Conservation (phyloP, 2,888 invertebrate species). For the Eutolmus rufibarbis region DNA sequence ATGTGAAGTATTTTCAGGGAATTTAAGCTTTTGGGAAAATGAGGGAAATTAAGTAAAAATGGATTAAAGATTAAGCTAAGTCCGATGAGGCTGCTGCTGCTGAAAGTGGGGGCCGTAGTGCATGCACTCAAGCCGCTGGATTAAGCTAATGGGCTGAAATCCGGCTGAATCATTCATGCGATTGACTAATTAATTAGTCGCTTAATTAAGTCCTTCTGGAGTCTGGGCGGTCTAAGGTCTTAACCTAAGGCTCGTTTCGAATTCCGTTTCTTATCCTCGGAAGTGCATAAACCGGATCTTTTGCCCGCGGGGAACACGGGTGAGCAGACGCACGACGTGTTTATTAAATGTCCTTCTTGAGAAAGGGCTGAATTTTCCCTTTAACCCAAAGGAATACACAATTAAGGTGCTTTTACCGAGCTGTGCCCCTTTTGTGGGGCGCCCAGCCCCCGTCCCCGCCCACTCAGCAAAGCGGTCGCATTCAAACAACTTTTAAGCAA, state of each 20-base stretch:
- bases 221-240: background rate
- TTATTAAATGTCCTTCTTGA: background rate
- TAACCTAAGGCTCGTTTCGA: background rate
- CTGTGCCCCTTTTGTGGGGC: background rate
- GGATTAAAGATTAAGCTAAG: background rate
- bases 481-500: background rate
- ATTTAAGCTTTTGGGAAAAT: background rate
- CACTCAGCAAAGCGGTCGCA: background rate
- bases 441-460: background rate
- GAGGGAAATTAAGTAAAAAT: background rate
- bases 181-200: background rate
- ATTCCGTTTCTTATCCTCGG: background rate
- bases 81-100: background rate
- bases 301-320: background rate
- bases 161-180: background rate
- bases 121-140: background rate
- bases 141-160: background rate
- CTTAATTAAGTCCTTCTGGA: background rate
- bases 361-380: background rate
- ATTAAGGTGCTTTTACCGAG: background rate
- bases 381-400: background rate
- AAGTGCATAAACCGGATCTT: background rate
- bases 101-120: background rate
- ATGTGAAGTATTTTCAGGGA: background rate
- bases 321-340: background rate